phyloP scores from a whole-genome alignment of 2,113 vertebrate species.

The Mormyrus lacerda region DNA sequence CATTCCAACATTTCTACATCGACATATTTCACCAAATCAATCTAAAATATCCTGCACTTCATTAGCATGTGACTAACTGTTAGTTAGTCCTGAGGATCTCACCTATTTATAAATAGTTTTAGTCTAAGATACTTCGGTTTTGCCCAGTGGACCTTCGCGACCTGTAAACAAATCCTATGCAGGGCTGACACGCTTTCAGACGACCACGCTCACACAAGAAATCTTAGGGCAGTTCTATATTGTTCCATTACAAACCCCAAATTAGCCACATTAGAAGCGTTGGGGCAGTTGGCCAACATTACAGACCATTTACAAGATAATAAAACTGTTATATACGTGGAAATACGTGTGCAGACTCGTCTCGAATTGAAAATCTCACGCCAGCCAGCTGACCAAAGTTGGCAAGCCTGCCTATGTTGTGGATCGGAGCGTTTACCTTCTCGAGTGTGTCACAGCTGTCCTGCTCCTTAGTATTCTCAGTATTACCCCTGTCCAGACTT shows the following conservation, averaged over 20 bases:
- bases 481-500: not conserved
- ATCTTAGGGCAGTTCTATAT: not conserved
- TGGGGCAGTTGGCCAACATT: not conserved
- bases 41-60: not conserved
- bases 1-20: not conserved
- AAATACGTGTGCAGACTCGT: not conserved
- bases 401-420: not conserved
- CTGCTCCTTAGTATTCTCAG: slow-evolving; percentile 28
- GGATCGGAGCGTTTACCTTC: slow-evolving; percentile 26
- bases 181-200: too few species aligned
- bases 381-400: not conserved
- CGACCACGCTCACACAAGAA: not conserved
- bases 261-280: not conserved
- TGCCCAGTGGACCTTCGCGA: not conserved
- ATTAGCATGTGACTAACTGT: not conserved
- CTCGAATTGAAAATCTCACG: not conserved
- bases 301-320: not conserved
- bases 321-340: not conserved
- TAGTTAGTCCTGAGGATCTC: not conserved
- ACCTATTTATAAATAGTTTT: not conserved
- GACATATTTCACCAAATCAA: not conserved
- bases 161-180: not conserved
- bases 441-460: slow-evolving; percentile 37
- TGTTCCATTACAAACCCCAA: not conserved
- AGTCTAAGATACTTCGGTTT: not conserved